Evolutionary conservation across 2,797 vertebrate species (phyloP).

Genomic region (Clarias platycephalus): DNA sequence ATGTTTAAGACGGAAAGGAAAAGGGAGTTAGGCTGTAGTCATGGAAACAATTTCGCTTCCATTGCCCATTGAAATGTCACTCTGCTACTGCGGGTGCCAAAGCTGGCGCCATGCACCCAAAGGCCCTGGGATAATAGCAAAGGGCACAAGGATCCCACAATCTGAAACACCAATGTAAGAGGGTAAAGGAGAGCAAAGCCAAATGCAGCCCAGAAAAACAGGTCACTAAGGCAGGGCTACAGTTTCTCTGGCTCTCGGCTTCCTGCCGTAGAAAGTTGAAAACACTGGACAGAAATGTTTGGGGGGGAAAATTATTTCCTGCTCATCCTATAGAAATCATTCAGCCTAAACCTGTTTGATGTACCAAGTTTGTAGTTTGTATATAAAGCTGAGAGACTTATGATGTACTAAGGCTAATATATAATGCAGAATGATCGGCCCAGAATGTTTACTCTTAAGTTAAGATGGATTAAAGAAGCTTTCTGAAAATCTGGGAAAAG

Average conservation of each 20-base stretch:
- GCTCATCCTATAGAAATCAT: not conserved
- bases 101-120: conserved; percentile 31
- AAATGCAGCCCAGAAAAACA: not conserved
- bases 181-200: not conserved
- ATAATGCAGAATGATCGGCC: no score
- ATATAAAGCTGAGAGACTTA: not conserved
- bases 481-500: not conserved
- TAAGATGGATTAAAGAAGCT: not conserved
- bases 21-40: conserved; percentile 37
- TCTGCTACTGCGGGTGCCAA: conserved; percentile 47
- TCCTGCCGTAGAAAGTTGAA: not conserved
- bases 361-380: no score
- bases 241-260: not conserved
- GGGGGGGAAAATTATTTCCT: not conserved
- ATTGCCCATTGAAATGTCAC: conserved; percentile 43
- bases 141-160: conserved; percentile 51
- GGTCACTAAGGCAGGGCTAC: not conserved
- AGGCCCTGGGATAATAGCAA: conserved; percentile 42
- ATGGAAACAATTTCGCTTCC: conserved; percentile 49
- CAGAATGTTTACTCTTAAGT: not conserved
- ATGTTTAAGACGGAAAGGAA: conserved; percentile 39
- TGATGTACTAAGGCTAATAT: no score
- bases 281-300: not conserved
- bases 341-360: not conserved
- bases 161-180: conserved; percentile 8